Evolutionary conservation across 2,888 invertebrate species (phyloP), one percentile per base, ranked within the genome.

Genomic region (Cybosia mesomella): DNA sequence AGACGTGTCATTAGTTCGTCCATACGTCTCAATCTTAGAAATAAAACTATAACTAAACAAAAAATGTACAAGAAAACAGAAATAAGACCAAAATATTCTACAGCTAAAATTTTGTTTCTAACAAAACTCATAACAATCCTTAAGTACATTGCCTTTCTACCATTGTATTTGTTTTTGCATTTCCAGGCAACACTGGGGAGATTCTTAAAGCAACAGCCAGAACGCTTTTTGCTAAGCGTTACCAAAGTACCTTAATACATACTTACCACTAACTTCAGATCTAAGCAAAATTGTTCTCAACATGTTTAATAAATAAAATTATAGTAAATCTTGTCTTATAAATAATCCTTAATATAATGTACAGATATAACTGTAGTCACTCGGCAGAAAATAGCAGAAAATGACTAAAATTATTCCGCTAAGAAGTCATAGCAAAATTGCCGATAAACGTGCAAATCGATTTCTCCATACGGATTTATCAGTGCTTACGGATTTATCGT

Each of bases 71-170:
- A 80, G 74, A 73, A 77, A 73, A 68, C 67, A 70, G 69, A 75
- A 15, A 21, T 28, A 28, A 49, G 28, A 15, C 28, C 49, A 49
- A 49, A 49, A 73, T 65, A 71, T 80, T 65, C 65, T 59, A 54
- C 54, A 69, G 43, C 70, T 70, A 70, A 43, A 81, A 76, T 68
- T 79, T 77, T 77, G 79, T 77, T 80, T 76, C 59, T 66, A 81
- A 85, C 78, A 84, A 77, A 83, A 82, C 76, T 68, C 66, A 77
- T 78, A 84, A 83, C 83, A 83, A 83, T 73, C 69, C 75, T 80
- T 89, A 89, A 89, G 89, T 89, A 89, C 89, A 82, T 86, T 81
- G 89, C 89, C 89, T 77, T 80, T 79, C 70, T 77, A 75, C 73
- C 72, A 64, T 71, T 68, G 68, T 36, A 21, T 11, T 73, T 53